Evolutionary conservation across 2,888 invertebrate species (phyloP).

Genomic region (Palloptera scutellata): DNA sequence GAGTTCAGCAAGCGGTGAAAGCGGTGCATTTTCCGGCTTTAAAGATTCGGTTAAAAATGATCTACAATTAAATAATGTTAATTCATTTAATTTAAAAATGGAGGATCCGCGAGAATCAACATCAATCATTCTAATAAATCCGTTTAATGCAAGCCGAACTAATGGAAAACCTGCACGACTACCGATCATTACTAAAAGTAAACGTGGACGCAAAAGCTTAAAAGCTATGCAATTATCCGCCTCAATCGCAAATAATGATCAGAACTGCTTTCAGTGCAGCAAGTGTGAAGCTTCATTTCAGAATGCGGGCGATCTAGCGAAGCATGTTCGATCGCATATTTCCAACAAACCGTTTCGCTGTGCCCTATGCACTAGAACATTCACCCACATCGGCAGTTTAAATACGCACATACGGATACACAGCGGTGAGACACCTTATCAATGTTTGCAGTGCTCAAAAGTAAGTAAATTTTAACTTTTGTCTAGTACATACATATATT

Average conservation of each 20-base stretch:
- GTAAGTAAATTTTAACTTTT: constrained; percentile 1
- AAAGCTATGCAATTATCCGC: constrained; percentile 44
- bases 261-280: constrained; percentile 61
- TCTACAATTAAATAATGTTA: no score
- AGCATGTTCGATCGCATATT: constrained; percentile 64
- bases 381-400: constrained; percentile 64
- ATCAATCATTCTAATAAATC: constrained; percentile 52
- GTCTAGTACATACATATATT: no score
- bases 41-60: no score
- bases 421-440: constrained; percentile 63
- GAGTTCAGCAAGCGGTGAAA: constrained; percentile 18
- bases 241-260: constrained; percentile 41
- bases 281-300: constrained; percentile 62
- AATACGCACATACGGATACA: constrained; percentile 64
- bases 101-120: constrained; percentile 55
- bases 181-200: constrained; percentile 38
- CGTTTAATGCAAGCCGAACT: constrained; percentile 32
- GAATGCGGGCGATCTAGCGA: constrained; percentile 64
- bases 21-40: constrained; percentile 27
- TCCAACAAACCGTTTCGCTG: constrained; percentile 64
- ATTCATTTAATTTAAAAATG: constrained; percentile 34
- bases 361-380: constrained; percentile 63
- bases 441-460: constrained; percentile 63
- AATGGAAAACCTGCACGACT: constrained; percentile 27
- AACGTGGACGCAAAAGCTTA: constrained; percentile 54